Base-by-base conservation (phyloP, 2,888 invertebrate genomes). In the Melanostoma scalare region DNA sequence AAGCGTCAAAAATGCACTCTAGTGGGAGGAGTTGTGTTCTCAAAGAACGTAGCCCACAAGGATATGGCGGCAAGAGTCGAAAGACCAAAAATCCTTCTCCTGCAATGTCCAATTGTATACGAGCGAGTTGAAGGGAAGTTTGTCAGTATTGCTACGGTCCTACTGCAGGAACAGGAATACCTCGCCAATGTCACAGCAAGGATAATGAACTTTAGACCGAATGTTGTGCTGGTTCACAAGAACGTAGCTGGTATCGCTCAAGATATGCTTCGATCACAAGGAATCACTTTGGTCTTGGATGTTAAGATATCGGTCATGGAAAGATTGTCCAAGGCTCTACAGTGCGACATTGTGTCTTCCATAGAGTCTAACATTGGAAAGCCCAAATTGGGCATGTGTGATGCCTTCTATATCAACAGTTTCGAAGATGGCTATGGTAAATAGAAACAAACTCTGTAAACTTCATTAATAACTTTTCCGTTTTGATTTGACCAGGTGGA, bases 21-120 rank as follows among this genome's bases (percentile, higher is more conserved):
- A 61, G 93, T 99, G 0, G 95, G 95, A 86, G 99, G 99, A 0
- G 95, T 98, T 0, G 97, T 98, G 5, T 97, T 97, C 89, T 96
- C 96, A 6, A 99, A 99, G 92, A 98, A 98, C 90, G 95, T 99
- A 0, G 96, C 97, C 0, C 98, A 99, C 92, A 95, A 96, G 91
- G 95, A 94, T 63, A 98, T 97, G 97, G 93, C 94, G 3, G 94
- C 94, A 1, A 93, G 94, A 88, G 94, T 98, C 58, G 93, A 94
- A 0, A 95, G 96, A 88, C 98, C 99, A 0, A 95, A 95, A 86
- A 95, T 99, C 82, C 92, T 99, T 6, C 92, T 99, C 6, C 92
- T 99, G 20, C 95, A 96, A 86, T 97, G 98, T 78, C 95, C 98
- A 2, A 95, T 99, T 67, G 97, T 98, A 81, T 99, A 99, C 90